Base-by-base conservation (phyloP, 2,888 invertebrate species). In the Hirtodrosophila confusa region DNA sequence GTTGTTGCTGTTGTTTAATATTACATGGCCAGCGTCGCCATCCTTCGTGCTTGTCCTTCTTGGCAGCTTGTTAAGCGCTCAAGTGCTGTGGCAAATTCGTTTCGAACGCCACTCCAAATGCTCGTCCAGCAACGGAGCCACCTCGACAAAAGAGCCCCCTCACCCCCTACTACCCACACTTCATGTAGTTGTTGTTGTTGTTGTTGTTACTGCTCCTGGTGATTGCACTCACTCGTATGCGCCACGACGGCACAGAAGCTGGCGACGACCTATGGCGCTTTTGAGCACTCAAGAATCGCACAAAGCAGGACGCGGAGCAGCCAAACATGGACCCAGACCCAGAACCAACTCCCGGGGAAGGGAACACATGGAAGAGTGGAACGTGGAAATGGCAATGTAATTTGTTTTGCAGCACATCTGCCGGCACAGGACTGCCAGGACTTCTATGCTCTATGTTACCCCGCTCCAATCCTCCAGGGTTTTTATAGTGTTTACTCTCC, bases 11-110 rank as follows among this genome's bases (percentile, higher is more conserved):
- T 61, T 70, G 55, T 54, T 76, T 48, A 61, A 66, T 69, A 66
- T 69, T 68, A 69, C 69, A 78, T 69, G 69, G 63, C 70, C 87
- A 78, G 69, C 78, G 56, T 66, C 47, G 64, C 51, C 58, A 57
- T 58, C 50, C 55, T 43, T 50, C 58, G 55, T 57, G 53, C 55
- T 60, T 45, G 60, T 82, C 64, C 69, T 66, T 44, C 62, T 66
- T 66, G 70, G 77, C 68, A 70, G 80, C 84, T 74, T 84, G 88
- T 84, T 84, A 82, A 84, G 84, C 85, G 87, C 84, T 86, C 84
- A 84, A 84, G 84, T 88, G 85, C 87, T 84, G 84, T 88, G 87
- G 84, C 88, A 84, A 84, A 84, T 84, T 88, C 84, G 84, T 84
- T 84, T 84, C 86, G 88, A 88, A 70, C 85, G 77, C 86, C 86